These are phyloP conservation scores for Dysdera silvatica DNA, from an alignment of 1,140 invertebrate species.

Conservation along the genomic window DNA sequence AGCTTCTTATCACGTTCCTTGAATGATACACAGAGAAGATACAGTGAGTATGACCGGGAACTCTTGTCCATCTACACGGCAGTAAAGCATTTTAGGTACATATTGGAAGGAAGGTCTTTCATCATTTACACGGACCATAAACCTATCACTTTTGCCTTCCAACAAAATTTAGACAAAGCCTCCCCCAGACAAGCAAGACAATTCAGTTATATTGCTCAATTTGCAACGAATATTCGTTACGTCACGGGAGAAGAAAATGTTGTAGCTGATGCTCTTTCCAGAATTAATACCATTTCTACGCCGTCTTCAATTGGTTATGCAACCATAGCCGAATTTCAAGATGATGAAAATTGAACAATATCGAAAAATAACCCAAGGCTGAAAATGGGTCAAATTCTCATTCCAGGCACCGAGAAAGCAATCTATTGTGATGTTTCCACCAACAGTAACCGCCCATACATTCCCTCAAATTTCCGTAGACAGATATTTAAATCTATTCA, in stretches of 20 bases:
- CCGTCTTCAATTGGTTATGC: slow-evolving; percentile 22
- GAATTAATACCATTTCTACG: slow-evolving; percentile 3
- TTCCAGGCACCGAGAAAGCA: no score
- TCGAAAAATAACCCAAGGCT: no score
- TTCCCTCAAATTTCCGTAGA: no score
- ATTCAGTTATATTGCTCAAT: slow-evolving; percentile 29
- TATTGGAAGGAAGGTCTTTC: slow-evolving; percentile 38
- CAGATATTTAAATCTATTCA: no score
- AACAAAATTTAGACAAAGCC: slow-evolving; percentile 7
- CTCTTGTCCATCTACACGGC: slow-evolving; percentile 35
- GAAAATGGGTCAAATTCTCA: no score
- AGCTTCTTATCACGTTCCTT: slow-evolving; percentile 28
- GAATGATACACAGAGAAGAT: slow-evolving; percentile 11
- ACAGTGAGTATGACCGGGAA: slow-evolving; percentile 32
- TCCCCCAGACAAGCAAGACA: slow-evolving; percentile 5
- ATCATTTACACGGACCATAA: slow-evolving; percentile 32
- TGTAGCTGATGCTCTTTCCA: slow-evolving; percentile 22
- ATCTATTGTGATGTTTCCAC: no score
- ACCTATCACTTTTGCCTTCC: slow-evolving; percentile 33
- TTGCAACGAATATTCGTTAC: slow-evolving; percentile 40
- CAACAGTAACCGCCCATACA: no score
- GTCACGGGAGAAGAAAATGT: slow-evolving; percentile 40
- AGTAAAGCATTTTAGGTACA: slow-evolving; percentile 36
- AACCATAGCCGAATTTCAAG: slow-evolving; percentile 3
- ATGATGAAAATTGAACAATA: no score